Percentiles rank a stretch among this genome's conserved stretches.
Conservation (phyloP, 2,113 vertebrate genomes). For the Triplophysa siluroides region DNA sequence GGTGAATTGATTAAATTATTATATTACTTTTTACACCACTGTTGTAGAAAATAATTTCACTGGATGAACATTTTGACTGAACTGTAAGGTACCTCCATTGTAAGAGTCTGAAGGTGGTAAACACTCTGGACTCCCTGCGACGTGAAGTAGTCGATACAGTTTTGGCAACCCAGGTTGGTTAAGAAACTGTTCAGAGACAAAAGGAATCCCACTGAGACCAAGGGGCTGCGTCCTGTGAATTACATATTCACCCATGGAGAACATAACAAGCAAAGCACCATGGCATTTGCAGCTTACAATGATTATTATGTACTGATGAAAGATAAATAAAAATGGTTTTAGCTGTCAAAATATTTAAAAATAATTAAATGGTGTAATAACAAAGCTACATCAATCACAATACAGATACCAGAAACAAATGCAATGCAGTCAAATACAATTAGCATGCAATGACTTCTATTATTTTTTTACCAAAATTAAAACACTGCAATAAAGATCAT, state of each 20-base stretch:
- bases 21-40: no score
- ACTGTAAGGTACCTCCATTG: slow-evolving; percentile 88
- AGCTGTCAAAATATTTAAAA: not conserved
- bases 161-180: slow-evolving; percentile 95
- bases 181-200: slow-evolving; percentile 90
- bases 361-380: not conserved
- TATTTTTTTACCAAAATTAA: not conserved
- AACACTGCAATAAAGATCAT: slow-evolving; percentile 56
- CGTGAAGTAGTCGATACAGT: slow-evolving; percentile 98
- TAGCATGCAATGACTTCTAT: not conserved
- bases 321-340: not conserved
- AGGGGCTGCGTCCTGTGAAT: slow-evolving; percentile 51
- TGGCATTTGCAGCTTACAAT: slow-evolving; percentile 24
- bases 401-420: not conserved
- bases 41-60: no score
- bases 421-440: not conserved
- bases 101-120: slow-evolving; percentile 96
- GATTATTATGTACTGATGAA: not conserved
- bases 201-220: slow-evolving; percentile 73
- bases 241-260: slow-evolving; percentile 51
- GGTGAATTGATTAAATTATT: no score
- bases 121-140: slow-evolving; percentile 95
- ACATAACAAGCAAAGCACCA: slow-evolving; percentile 43
- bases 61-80: not conserved
- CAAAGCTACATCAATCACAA: not conserved